Percentiles rank a stretch among this genome's conserved stretches.
phyloP scores from a whole-genome alignment of 1,140 invertebrate species.

The Centruroides sculpturatus region DNA sequence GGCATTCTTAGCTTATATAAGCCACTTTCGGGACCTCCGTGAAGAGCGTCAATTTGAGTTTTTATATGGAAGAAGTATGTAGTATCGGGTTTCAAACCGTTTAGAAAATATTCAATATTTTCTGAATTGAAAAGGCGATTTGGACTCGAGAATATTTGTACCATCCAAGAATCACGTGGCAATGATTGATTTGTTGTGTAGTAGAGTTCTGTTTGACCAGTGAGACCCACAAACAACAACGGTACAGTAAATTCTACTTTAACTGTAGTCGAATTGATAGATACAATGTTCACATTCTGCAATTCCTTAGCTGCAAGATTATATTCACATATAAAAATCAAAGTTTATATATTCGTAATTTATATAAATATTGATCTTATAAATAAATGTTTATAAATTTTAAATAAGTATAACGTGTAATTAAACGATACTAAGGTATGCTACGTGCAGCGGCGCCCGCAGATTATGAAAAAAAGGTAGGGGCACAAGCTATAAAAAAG shows the following conservation, averaged over 20 bases:
- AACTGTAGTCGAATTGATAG: slow-evolving; percentile 54
- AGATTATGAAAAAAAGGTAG: too few relatives aligned
- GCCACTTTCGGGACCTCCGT: slow-evolving; percentile 18
- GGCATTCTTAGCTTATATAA: slow-evolving; percentile 16
- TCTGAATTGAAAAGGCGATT: slow-evolving; percentile 64
- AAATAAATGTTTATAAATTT: too few relatives aligned
- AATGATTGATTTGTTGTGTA: slow-evolving; percentile 19
- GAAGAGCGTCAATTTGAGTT: slow-evolving; percentile 19
- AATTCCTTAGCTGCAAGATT: slow-evolving; percentile 16
- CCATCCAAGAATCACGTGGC: slow-evolving; percentile 42
- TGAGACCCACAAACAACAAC: slow-evolving; percentile 44
- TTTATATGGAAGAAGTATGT: slow-evolving; percentile 41
- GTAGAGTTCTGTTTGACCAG: slow-evolving; percentile 21
- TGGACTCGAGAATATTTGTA: slow-evolving; percentile 65
- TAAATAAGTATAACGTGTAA: too few relatives aligned
- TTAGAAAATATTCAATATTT: slow-evolving; percentile 67
- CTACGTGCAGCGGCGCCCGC: too few relatives aligned
- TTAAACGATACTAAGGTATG: too few relatives aligned
- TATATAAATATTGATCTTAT: too few relatives aligned
- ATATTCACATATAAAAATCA: too few relatives aligned
- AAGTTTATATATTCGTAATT: too few relatives aligned
- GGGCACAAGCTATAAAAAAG: too few relatives aligned
- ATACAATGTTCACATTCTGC: slow-evolving; percentile 31
- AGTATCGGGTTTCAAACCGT: slow-evolving; percentile 56
- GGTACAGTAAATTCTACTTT: slow-evolving; percentile 62